Percentiles rank a stretch among this genome's conserved stretches.
phyloP scores from a whole-genome alignment of 2,888 invertebrate species.

The Harpalus rubripes region DNA sequence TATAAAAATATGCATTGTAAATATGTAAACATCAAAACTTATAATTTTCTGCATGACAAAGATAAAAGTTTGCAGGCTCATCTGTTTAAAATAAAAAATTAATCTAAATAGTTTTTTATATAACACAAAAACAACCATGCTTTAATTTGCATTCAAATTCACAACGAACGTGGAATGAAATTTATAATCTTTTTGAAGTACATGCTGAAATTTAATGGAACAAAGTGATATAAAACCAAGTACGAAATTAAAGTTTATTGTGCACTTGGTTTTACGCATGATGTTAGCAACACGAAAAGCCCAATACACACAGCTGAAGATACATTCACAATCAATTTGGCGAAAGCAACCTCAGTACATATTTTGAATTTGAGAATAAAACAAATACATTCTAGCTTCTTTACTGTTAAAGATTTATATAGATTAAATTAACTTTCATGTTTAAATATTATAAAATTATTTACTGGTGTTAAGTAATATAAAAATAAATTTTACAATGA shows the following conservation, averaged over 20 bases:
- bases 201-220: conserved; percentile 18
- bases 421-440: no score
- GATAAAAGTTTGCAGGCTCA: not conserved
- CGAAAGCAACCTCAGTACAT: no score
- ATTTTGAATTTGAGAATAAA: no score
- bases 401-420: no score
- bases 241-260: not conserved
- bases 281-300: not conserved
- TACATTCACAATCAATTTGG: not conserved
- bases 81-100: not conserved
- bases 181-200: conserved; percentile 21
- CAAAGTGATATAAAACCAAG: conserved; percentile 1
- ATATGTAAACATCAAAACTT: not conserved
- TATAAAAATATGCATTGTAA: not conserved
- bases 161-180: not conserved
- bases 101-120: conserved; percentile 18
- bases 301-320: not conserved
- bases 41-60: conserved; percentile 21
- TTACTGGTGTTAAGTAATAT: no score
- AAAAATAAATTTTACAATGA: no score
- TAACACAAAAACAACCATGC: not conserved
- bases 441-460: no score
- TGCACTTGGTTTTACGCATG: not conserved
- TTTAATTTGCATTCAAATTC: not conserved
- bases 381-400: no score